Evolutionary conservation across 2,113 vertebrate species (phyloP), one percentile per base, ranked within the genome.

Genomic region (Ammodytes marinus): DNA sequence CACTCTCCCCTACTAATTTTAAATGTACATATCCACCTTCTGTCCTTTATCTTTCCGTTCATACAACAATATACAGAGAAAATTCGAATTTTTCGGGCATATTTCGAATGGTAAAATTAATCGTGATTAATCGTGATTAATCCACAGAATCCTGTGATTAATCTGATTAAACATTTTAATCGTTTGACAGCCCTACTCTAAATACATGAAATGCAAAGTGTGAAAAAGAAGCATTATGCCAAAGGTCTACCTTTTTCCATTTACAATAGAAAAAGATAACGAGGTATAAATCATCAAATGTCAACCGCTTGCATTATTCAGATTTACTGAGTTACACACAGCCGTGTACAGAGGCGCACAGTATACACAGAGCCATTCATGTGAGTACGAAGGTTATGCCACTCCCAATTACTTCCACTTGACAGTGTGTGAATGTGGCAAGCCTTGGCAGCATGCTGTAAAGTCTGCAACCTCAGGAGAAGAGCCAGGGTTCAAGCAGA

Each of bases 251-350:
- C 27, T 27, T 27, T 64, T 70, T 55, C 59, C 69, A 73, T 80
- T 80, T 45, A 58, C 42, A 59, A 52, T 46, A 77, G 67, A 9
- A 64, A 27, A 65, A 74, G 79, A 79, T 77, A 83, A 83, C 5
- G 13, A 79, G 43, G 46, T 50, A 27, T 37, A 78, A 82, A 64
- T 65, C 69, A 83, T 81, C 77, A 82, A 76, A 86, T 64, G 75
- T 53, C 69, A 65, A 35, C 52, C 61, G 70, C 0, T 4, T 72
- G 67, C 58, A 76, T 75, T 80, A 80, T 86, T 82, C 60, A 74
- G 8, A 57, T 35, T n/a, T 19, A 39, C 11, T 49, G 19, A 35
- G 60, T 58, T 65, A 78, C 6, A 10, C 39, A 55, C 27, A 63
- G 40, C 50, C 13, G 27, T 19, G 17, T 17, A 72, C 69, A 71